These are phyloP conservation scores for Boulengeromyrus knoepffleri DNA, from an alignment of 2,113 vertebrate genomes.

Conservation along the genomic window DNA sequence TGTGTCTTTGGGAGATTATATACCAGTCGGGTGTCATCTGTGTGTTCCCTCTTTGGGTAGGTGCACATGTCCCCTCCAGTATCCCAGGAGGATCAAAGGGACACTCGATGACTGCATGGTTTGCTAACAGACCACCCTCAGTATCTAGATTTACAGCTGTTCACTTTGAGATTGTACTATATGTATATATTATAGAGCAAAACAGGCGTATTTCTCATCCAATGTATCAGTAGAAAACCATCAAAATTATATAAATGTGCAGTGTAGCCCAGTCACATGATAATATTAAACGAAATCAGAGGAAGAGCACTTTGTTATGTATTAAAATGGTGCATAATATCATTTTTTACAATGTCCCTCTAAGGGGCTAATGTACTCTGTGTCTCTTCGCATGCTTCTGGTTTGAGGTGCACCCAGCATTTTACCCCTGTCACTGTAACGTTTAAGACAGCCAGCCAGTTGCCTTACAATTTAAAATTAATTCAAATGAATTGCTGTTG, in stretches of 20 bases:
- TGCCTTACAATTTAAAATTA: constrained; percentile 26
- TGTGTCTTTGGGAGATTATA: neutral
- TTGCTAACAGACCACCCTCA: neutral
- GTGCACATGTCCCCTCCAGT: neutral
- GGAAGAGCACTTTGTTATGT: neutral
- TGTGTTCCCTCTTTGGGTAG: neutral
- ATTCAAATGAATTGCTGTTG: constrained; percentile 29
- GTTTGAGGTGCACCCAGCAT: neutral
- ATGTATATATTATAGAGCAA: neutral
- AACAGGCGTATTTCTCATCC: neutral
- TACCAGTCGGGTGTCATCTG: neutral
- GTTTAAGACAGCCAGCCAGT: neutral
- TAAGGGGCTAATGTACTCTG: neutral
- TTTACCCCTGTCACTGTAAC: neutral
- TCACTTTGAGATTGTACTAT: neutral
- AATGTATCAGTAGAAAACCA: neutral
- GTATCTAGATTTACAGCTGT: neutral
- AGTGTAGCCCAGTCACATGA: neutral
- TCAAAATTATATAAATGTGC: neutral
- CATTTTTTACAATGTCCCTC: neutral
- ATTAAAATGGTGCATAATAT: neutral
- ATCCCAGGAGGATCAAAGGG: neutral
- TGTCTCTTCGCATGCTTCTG: neutral
- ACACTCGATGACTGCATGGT: neutral
- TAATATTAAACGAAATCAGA: neutral